These are phyloP conservation scores for Magallana nippona DNA, from an alignment of 2,888 invertebrate genomes.

Conservation along the genomic window DNA sequence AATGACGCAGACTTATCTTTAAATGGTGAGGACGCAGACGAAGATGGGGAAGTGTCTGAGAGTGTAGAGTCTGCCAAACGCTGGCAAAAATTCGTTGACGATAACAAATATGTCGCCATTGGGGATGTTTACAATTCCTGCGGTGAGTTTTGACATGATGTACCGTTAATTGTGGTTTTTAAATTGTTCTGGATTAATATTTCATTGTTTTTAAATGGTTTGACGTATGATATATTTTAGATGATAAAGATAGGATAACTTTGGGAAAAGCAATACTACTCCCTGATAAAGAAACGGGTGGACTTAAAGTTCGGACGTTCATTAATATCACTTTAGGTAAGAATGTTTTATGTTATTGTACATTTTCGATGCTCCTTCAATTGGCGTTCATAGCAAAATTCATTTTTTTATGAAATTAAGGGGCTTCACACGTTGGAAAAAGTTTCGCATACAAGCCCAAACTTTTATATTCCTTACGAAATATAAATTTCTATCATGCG, in stretches of 20 bases:
- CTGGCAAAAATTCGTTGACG: slow-evolving; percentile 66
- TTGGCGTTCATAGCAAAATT: neutral
- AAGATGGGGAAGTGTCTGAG: slow-evolving; percentile 51
- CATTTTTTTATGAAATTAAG: too few relatives aligned
- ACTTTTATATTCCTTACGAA: too few relatives aligned
- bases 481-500: too few relatives aligned
- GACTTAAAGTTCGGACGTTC: slow-evolving; percentile 68
- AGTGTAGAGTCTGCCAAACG: slow-evolving; percentile 51
- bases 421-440: too few relatives aligned
- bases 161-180: neutral
- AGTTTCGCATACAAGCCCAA: too few relatives aligned
- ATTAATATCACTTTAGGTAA: slow-evolving; percentile 71
- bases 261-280: slow-evolving; percentile 70
- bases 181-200: too few relatives aligned
- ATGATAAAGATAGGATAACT: slow-evolving; percentile 60
- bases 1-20: neutral
- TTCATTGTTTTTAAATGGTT: neutral
- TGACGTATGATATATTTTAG: slow-evolving; percentile 51
- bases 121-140: slow-evolving; percentile 69
- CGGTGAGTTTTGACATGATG: slow-evolving; percentile 56
- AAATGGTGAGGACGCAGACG: neutral
- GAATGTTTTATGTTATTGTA: slow-evolving; percentile 25
- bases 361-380: neutral
- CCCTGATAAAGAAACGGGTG: slow-evolving; percentile 64
- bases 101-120: slow-evolving; percentile 64